Evolutionary conservation across 2,888 invertebrate genomes (phyloP), one percentile per base, ranked within the genome.

Genomic region (Aporophyla nigra): DNA sequence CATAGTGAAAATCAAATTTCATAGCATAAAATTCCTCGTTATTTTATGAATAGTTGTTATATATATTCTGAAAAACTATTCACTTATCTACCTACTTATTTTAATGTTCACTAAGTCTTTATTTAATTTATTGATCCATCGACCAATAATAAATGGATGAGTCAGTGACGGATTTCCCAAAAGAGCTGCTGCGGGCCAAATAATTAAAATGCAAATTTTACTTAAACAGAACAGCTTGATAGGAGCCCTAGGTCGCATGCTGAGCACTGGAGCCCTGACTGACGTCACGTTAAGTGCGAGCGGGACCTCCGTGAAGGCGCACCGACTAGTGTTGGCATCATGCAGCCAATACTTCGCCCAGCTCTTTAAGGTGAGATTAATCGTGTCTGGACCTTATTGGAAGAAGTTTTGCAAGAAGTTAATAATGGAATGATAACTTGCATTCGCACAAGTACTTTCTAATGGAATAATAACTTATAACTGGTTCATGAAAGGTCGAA

Each of bases 281-380:
- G 99, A 99, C 94, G 98, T 99, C 68, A 99, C 99, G 19, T 97
- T 99, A 66, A 98, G 98, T 84, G 99, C 99, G 9, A 98, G 98
- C 88, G 98, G 98, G 40, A 97, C 98, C 80, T 98, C 98, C n/a
- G 97, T 99, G 86, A 98, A 98, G 89, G 99, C 99, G 2, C 99
- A 99, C 94, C 97, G 98, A 90, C 97, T 99, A 71, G 98, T 99
- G 70, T 96, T 99, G 75, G 99, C 99, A 46, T 98, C 99, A 83
- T 99, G 99, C 95, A 99, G 99, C 94, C 98, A 98, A 87, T 99
- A 99, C 96, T 99, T 99, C 94, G 98, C 98, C 89, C 98, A 98
- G 91, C 96, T 99, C 82, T 99, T 99, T 96, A 98, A 98, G 97
- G 98, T 98, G 94, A 77, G 61, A 58, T 33, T 21, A 33, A n/a